Evolutionary conservation across 2,888 invertebrate genomes (phyloP).

Genomic region (Epirrita christyi): DNA sequence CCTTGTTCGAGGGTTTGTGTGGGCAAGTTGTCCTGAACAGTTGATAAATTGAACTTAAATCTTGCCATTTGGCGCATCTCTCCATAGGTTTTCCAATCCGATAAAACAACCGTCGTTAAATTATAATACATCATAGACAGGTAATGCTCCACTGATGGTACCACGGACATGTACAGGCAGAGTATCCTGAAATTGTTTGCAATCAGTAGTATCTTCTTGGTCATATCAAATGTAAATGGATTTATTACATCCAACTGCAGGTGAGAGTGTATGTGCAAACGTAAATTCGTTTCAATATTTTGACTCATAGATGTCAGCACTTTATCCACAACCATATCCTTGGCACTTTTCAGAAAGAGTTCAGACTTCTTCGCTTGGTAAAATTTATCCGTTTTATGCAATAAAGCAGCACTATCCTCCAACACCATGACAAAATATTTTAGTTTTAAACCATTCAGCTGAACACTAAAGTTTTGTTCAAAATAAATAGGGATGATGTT

Average conservation of each 20-base stretch:
- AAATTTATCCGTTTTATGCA: slow-evolving; percentile 65
- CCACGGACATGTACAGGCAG: slow-evolving; percentile 86
- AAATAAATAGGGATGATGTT: slow-evolving; percentile 91
- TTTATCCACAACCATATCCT: slow-evolving; percentile 79
- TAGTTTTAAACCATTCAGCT: slow-evolving; percentile 87
- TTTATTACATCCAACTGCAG: slow-evolving; percentile 90
- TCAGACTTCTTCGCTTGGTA: slow-evolving; percentile 56
- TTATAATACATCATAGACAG: slow-evolving; percentile 98
- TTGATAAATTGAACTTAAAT: slow-evolving; percentile 91
- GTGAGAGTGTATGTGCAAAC: slow-evolving; percentile 96
- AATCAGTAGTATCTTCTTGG: slow-evolving; percentile 86
- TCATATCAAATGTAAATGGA: slow-evolving; percentile 89
- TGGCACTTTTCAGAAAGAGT: slow-evolving; percentile 64
- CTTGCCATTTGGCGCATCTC: slow-evolving; percentile 97
- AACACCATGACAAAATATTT: slow-evolving; percentile 76
- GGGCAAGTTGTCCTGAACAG: slow-evolving; percentile 97
- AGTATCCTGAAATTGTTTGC: slow-evolving; percentile 83
- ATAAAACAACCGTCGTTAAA: slow-evolving; percentile 97
- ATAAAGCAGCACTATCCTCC: slow-evolving; percentile 69
- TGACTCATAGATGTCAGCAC: slow-evolving; percentile 91
- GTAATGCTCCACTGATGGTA: slow-evolving; percentile 93
- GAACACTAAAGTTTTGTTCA: slow-evolving; percentile 88
- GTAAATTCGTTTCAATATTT: slow-evolving; percentile 95
- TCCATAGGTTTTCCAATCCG: slow-evolving; percentile 98
- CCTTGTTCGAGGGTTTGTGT: slow-evolving; percentile 99